Evolutionary conservation across 2,888 invertebrate genomes (phyloP).

Genomic region (Temnothorax unifasciatus): DNA sequence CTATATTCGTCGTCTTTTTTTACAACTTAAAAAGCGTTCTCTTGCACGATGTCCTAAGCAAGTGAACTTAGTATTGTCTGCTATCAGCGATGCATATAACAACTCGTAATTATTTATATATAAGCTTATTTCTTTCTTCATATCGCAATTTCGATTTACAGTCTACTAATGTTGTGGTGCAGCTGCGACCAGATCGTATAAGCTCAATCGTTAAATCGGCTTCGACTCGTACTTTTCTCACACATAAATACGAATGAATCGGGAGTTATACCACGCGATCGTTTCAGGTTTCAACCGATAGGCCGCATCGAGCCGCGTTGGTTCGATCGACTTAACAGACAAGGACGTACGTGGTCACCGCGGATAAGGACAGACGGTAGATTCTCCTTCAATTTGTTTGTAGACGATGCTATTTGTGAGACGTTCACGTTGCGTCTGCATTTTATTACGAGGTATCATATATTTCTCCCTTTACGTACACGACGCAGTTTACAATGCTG

Average conservation of each 20-base stretch:
- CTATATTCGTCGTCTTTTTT: background rate
- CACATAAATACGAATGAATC: background rate
- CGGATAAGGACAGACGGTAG: conserved; percentile 39
- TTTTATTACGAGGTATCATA: conserved; percentile 54
- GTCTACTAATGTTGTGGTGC: background rate
- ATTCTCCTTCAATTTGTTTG: conserved; percentile 63
- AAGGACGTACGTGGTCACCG: conserved; percentile 30
- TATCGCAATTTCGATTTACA: background rate
- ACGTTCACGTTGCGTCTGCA: conserved; percentile 49
- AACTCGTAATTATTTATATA: background rate
- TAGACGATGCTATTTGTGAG: conserved; percentile 71
- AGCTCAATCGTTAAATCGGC: conserved; percentile 1
- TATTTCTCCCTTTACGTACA: conserved; percentile 17
- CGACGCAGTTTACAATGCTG: conserved; percentile 11
- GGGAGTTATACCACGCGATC: background rate
- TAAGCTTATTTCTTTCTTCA: background rate
- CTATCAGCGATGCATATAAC: background rate
- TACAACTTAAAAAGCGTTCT: conserved; percentile 1
- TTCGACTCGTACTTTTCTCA: conserved; percentile 14
- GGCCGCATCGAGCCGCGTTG: background rate
- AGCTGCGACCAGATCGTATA: background rate
- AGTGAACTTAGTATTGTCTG: background rate
- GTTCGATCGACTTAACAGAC: conserved; percentile 37
- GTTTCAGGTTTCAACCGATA: conserved; percentile 44
- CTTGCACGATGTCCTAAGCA: background rate